These are phyloP conservation scores for Cassiopea xamachana DNA, from an alignment of 30 jellyfish, hydroid and myxozoan genomes.

Conservation along the genomic window DNA sequence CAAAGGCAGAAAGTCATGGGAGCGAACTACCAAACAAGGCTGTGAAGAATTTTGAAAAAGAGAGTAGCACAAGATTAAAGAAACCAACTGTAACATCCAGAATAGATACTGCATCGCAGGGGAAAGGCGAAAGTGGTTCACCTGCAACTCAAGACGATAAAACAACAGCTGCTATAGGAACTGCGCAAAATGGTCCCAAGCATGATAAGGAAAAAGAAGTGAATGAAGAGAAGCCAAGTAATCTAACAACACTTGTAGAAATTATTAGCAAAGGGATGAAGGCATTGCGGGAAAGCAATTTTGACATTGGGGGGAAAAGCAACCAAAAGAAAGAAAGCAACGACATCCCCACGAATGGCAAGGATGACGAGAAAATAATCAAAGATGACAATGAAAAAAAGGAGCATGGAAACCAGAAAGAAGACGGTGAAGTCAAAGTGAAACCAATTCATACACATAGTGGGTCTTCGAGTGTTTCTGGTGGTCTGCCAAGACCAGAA, in stretches of 20 bases:
- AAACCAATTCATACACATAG: not conserved
- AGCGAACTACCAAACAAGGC: constrained; percentile 11
- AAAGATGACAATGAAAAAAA: not conserved
- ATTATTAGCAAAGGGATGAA: constrained; percentile 62
- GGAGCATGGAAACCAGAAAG: not conserved
- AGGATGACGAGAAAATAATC: not conserved
- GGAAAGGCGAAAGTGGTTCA: not conserved
- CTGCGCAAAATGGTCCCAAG: not conserved
- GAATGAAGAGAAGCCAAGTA: not conserved
- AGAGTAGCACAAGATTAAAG: not conserved
- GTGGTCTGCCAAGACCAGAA: not conserved
- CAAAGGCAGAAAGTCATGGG: not conserved
- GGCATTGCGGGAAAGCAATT: constrained; percentile 62
- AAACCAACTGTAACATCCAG: not conserved
- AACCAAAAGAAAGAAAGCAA: not conserved
- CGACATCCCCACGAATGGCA: not conserved
- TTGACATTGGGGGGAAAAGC: constrained; percentile 31
- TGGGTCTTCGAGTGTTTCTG: not conserved
- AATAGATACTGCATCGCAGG: not conserved
- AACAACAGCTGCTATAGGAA: not conserved
- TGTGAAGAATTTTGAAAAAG: not conserved
- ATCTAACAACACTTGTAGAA: constrained; percentile 36
- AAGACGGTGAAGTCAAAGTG: not conserved
- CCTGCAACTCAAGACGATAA: not conserved
- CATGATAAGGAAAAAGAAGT: not conserved